These are phyloP conservation scores for Halichondria panicea DNA, from an alignment of 37 sponge, comb jelly and placozoan species.

Conservation along the genomic window DNA sequence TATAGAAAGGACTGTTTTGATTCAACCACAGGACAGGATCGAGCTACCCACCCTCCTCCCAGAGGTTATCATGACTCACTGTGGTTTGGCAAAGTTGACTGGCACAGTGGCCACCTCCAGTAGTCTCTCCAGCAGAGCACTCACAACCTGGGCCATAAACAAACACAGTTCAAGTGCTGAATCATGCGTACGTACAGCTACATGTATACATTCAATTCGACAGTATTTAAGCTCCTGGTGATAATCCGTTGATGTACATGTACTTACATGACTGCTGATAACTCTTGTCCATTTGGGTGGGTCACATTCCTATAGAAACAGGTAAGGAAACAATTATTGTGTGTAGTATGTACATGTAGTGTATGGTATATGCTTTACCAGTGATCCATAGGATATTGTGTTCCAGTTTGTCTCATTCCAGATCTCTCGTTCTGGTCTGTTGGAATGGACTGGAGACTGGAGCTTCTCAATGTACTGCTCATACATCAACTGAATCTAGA, in stretches of 20 bases:
- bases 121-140: conserved; percentile 39
- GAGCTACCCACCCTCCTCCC: no score
- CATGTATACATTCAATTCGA: neutral
- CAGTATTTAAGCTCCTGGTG: neutral
- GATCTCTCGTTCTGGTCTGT: conserved; percentile 26
- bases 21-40: no score
- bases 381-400: conserved; percentile 11
- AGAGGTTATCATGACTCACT: no score
- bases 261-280: conserved; percentile 15
- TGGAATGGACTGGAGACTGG: neutral
- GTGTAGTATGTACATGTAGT: neutral
- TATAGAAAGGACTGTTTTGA: no score
- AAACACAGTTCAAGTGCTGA: neutral
- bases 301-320: neutral
- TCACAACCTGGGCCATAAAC: conserved; percentile 23
- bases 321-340: neutral
- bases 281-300: conserved; percentile 3
- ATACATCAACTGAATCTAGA: conserved; percentile 42
- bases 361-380: conserved; percentile 19
- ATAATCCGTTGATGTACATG: neutral
- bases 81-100: neutral
- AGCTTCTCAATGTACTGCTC: conserved; percentile 28
- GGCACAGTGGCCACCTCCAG: conserved; percentile 41
- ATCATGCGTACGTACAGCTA: neutral
- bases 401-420: conserved; percentile 47